A percentile compares a stretch with the other conserved stretches of the same genome.
Evolutionary conservation across 2,888 invertebrate species (phyloP).

Genomic region (Chesias legatella): DNA sequence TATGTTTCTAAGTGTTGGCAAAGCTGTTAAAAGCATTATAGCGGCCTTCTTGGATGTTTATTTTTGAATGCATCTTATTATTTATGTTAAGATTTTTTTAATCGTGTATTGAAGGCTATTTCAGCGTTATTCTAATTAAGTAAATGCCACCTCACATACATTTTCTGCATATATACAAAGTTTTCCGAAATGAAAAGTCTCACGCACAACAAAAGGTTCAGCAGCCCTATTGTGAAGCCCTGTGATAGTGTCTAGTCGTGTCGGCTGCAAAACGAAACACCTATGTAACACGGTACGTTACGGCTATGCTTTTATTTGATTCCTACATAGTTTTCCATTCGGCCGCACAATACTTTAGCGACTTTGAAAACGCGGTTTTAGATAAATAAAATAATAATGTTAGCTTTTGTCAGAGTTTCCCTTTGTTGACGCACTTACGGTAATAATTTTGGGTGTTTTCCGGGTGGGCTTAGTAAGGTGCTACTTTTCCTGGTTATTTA

Average conservation of each 20-base stretch:
- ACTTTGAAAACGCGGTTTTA: constrained; percentile 4
- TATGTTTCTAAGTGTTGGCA: not conserved
- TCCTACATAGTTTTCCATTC: constrained; percentile 11
- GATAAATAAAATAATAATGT: constrained; percentile 2
- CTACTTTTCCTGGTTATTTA: no score
- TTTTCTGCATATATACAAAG: constrained; percentile 2
- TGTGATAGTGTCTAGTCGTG: constrained; percentile 54
- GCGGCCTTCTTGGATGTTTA: no score
- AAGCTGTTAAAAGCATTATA: not conserved
- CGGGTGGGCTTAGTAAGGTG: no score
- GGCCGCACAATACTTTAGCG: constrained; percentile 11
- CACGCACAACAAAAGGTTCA: constrained; percentile 19
- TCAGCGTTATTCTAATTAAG: no score
- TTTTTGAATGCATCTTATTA: no score
- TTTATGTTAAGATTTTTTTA: no score
- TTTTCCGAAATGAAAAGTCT: constrained; percentile 17
- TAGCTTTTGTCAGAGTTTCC: constrained; percentile 1
- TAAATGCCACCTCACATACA: not conserved
- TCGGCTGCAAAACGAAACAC: constrained; percentile 39
- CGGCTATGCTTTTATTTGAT: constrained; percentile 31
- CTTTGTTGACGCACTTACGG: constrained; percentile 6
- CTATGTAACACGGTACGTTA: constrained; percentile 13
- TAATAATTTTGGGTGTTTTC: constrained; percentile 11
- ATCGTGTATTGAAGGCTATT: no score
- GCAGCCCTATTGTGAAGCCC: constrained; percentile 53